These are phyloP conservation scores for Araneus ventricosus DNA, from an alignment of 1,140 invertebrate genomes.

Conservation along the genomic window DNA sequence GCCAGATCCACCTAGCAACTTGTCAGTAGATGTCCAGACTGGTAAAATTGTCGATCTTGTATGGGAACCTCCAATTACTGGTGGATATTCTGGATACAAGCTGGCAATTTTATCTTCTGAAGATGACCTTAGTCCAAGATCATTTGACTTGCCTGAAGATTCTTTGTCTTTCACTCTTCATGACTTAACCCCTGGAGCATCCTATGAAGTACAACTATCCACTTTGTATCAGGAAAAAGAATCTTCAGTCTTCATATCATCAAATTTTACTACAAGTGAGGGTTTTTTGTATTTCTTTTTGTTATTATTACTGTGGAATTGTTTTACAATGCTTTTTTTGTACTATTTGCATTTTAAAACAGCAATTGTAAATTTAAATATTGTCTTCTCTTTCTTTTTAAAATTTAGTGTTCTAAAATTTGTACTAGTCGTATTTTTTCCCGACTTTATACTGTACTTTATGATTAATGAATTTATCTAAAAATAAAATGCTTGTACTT, in stretches of 20 bases:
- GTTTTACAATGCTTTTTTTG: too few species aligned
- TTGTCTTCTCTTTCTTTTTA: too few species aligned
- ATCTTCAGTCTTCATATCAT: constrained; percentile 90
- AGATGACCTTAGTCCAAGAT: constrained; percentile 81
- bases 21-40: constrained; percentile 88
- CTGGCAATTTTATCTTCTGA: constrained; percentile 86
- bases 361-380: too few species aligned
- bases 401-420: not conserved
- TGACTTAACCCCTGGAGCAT: constrained; percentile 92
- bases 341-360: too few species aligned
- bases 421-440: not conserved
- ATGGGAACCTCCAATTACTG: constrained; percentile 90
- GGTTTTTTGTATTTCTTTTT: not conserved
- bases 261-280: constrained; percentile 92
- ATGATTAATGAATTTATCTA: too few species aligned
- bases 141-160: constrained; percentile 83
- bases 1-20: constrained; percentile 92
- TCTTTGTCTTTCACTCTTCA: constrained; percentile 86
- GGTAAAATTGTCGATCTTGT: constrained; percentile 91
- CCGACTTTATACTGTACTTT: too few species aligned
- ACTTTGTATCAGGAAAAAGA: constrained; percentile 94
- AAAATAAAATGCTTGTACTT: too few species aligned
- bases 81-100: constrained; percentile 90
- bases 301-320: too few species aligned
- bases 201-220: constrained; percentile 93